Evolutionary conservation across 37 sponge, comb jelly and placozoan genomes (phyloP), one percentile per base, ranked within the genome.

Genomic region (Bolinopsis microptera): DNA sequence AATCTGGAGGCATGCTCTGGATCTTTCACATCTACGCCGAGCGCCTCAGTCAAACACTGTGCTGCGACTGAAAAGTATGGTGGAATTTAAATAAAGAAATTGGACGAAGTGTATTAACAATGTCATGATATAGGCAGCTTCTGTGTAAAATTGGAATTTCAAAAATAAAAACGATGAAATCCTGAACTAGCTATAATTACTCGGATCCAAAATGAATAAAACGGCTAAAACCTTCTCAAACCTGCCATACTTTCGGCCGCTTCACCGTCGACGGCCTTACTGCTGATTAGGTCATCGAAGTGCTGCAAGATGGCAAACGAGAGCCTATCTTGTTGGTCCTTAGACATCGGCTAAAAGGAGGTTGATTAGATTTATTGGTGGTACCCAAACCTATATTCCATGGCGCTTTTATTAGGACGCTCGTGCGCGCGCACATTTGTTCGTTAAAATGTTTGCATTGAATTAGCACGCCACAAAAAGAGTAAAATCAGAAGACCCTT

Each of bases 221-320:
- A 48, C 61, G 61, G 61, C 61, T 48, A 77, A 77, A 77, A 77
- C 80, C 80, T 77, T 77, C 9, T 77, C 90, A 41, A 86, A 86
- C 90, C 90, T 86, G 90, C 41, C 41, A 86, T 9, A 86, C 90
- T 86, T 41, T 86, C 90, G 90, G 90, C 90, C n/a, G 90, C 41
- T 40, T 86, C 90, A 3, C 90, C 90, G 2, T 16, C 39, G 36
- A 86, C 61, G 0, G 35, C 61, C n/a, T 41, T 41, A 28, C 35
- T 86, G 38, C 36, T 38, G n/a, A 41, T 86, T 2, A 86, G 61
- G 61, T 86, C 61, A 18, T 86, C 25, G 2, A 86, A 38, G 31
- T 86, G 90, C 61, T 40, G 90, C 3, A 86, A 26, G 13, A 86
- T 34, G 32, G 90, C 90, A 27, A 27, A 86, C 0, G 61, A 41